Percentiles rank a stretch among this genome's conserved stretches.
These are phyloP conservation scores for Muraenolepis orangiensis DNA, from an alignment of 2,797 vertebrate species.

Conservation along the genomic window DNA sequence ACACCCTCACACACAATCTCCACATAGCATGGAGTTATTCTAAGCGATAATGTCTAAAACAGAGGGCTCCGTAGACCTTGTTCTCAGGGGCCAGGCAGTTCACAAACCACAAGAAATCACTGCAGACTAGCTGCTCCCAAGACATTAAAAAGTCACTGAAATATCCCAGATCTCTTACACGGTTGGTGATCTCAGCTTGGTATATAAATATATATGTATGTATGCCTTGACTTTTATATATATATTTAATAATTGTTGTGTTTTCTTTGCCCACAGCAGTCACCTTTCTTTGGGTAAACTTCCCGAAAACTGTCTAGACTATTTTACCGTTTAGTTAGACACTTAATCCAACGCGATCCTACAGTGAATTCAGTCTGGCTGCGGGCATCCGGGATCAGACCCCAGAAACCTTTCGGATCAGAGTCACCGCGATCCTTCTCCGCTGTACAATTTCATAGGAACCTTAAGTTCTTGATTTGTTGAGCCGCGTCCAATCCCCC, in stretches of 20 bases:
- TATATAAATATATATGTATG: background rate
- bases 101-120: constrained; percentile 41
- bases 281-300: background rate
- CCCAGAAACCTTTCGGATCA: background rate
- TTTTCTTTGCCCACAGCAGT: background rate
- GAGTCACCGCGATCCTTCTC: background rate
- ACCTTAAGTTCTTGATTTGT: background rate
- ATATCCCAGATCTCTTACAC: constrained; percentile 22
- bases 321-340: background rate
- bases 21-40: constrained; percentile 53
- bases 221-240: background rate
- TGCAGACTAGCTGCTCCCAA: constrained; percentile 27
- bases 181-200: background rate
- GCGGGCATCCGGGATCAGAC: background rate
- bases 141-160: constrained; percentile 26
- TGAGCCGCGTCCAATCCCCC: background rate
- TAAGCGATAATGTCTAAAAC: constrained; percentile 68
- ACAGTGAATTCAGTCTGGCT: background rate
- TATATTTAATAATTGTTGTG: background rate
- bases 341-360: background rate
- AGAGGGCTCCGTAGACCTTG: constrained; percentile 47
- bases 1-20: constrained; percentile 8
- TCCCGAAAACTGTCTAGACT: background rate
- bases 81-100: constrained; percentile 38
- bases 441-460: background rate